Evolutionary conservation across 1,140 invertebrate genomes (phyloP).

Genomic region (Diabrotica undecimpunctata): DNA sequence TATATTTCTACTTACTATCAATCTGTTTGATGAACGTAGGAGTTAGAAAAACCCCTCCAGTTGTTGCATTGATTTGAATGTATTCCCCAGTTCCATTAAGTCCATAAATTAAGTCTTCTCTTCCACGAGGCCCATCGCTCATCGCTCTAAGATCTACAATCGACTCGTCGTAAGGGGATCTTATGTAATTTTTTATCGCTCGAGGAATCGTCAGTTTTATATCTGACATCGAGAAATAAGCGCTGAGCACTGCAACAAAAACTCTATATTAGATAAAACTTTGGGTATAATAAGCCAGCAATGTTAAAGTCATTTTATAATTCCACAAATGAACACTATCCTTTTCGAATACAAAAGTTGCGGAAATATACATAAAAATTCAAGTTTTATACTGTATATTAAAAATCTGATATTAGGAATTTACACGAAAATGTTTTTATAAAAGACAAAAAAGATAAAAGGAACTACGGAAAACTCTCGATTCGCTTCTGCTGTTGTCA

Average conservation of each 20-base stretch:
- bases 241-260: slow-evolving; percentile 3
- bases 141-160: neutral
- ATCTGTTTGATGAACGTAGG: neutral
- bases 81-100: slow-evolving; percentile 15
- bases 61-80: slow-evolving; percentile 16
- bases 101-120: neutral
- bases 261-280: slow-evolving; percentile 6
- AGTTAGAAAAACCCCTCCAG: slow-evolving; percentile 13
- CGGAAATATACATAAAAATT: too few relatives aligned
- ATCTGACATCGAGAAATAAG: slow-evolving; percentile 15
- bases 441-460: too few relatives aligned
- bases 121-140: neutral
- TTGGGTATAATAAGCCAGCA: neutral
- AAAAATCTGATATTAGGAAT: too few relatives aligned
- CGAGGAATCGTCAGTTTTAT: slow-evolving; percentile 6
- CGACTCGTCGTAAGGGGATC: neutral
- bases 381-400: too few relatives aligned
- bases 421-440: too few relatives aligned
- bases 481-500: too few relatives aligned
- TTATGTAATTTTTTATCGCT: slow-evolving; percentile 10
- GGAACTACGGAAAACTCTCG: too few relatives aligned
- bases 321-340: too few relatives aligned
- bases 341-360: too few relatives aligned
- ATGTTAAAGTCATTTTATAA: too few relatives aligned
- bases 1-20: slow-evolving; percentile 12